phyloP scores from a whole-genome alignment of 2,888 invertebrate species.

The Plagodis dolabraria region DNA sequence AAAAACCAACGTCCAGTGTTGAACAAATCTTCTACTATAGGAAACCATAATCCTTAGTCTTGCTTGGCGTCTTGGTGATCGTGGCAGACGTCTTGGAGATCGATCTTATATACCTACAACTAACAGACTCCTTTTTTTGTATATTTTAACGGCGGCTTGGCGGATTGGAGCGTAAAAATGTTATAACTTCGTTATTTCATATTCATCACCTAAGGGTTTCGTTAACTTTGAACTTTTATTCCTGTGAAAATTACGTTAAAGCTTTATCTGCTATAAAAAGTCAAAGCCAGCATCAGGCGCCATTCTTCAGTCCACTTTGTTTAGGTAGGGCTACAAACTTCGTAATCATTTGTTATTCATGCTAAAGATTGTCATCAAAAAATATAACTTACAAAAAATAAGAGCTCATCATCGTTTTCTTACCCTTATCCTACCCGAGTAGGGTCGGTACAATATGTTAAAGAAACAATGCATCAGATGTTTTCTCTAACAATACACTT shows the following conservation, averaged over 20 bases:
- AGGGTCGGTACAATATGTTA: too few species aligned
- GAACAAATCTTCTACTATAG: too few species aligned
- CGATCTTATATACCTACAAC: neutral
- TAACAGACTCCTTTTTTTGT: constrained; percentile 19
- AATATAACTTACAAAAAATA: constrained; percentile 25
- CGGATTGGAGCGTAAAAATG: constrained; percentile 45
- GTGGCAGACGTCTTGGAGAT: too few species aligned
- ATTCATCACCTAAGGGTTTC: constrained; percentile 49
- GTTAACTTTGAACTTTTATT: constrained; percentile 49
- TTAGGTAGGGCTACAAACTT: constrained; percentile 38
- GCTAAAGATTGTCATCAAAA: constrained; percentile 31
- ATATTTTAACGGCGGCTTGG: constrained; percentile 31
- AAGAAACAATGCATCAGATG: too few species aligned
- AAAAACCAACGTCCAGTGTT: too few species aligned
- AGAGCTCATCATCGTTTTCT: too few species aligned
- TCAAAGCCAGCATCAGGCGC: constrained; percentile 42
- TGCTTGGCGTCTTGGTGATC: too few species aligned
- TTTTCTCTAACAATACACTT: too few species aligned
- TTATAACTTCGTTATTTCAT: constrained; percentile 49
- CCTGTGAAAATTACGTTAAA: constrained; percentile 50
- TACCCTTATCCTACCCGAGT: too few species aligned
- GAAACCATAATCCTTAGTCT: too few species aligned
- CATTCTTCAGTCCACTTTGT: constrained; percentile 45
- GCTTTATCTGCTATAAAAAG: constrained; percentile 50
- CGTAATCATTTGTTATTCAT: constrained; percentile 35